phyloP scores from a whole-genome alignment of 2,113 vertebrate genomes.

The Pleuronectes platessa region DNA sequence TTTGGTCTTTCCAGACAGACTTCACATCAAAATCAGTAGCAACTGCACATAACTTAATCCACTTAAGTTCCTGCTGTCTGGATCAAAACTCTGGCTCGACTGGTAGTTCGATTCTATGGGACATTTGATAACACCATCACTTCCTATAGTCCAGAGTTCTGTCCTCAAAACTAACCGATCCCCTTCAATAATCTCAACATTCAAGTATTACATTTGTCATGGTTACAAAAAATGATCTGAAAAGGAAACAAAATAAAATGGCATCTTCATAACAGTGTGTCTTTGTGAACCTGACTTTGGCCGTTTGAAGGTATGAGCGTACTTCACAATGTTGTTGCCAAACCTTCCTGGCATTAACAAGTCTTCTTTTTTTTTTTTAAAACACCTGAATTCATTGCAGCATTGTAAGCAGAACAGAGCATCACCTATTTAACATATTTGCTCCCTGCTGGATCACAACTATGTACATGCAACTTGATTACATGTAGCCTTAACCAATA shows the following conservation, averaged over 20 bases:
- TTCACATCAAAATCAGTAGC: constrained; percentile 80
- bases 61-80: constrained; percentile 62
- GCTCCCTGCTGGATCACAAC: constrained; percentile 51
- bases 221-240: constrained; percentile 55
- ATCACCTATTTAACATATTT: constrained; percentile 26
- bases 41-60: constrained; percentile 71
- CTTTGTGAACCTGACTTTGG: constrained; percentile 61
- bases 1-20: constrained; percentile 82
- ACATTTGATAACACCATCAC: constrained; percentile 53
- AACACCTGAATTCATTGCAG: constrained; percentile 80
- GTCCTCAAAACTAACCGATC: constrained; percentile 41
- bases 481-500: constrained; percentile 57
- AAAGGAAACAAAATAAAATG: constrained; percentile 62
- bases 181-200: constrained; percentile 66
- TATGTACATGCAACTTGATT: constrained; percentile 75
- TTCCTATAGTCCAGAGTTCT: constrained; percentile 67
- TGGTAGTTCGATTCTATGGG: constrained; percentile 31
- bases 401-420: constrained; percentile 66
- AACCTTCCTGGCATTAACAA: constrained; percentile 45
- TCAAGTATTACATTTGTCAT: constrained; percentile 82
- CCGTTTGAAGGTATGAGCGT: constrained; percentile 49
- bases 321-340: constrained; percentile 62
- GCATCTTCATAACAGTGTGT: constrained; percentile 64
- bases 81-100: constrained; percentile 62
- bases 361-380: constrained; percentile 21